Base-by-base conservation (phyloP, 2,888 invertebrate genomes). In the Oscheius onirici region DNA sequence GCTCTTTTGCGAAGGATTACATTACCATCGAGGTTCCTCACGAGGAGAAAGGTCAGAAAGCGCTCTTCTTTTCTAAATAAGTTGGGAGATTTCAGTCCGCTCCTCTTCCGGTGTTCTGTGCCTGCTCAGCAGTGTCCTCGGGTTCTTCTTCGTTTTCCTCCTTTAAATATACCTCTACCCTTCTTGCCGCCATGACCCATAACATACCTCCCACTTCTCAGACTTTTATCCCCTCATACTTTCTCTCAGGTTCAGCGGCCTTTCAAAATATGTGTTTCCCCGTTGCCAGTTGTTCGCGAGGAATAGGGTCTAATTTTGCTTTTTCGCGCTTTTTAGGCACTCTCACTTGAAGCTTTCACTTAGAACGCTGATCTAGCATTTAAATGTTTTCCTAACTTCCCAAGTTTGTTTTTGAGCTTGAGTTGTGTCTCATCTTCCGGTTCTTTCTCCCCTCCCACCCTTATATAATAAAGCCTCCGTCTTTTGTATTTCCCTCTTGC, bases 1-100 rank as follows among this genome's bases (percentile, higher is more conserved):
- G 81, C 51, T 74, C 73, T 15, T 73, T 75, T 55, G 76, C 81
- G 3, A 75, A 74, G 58, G 76, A 78, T 34, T 73, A 71, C 46
- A n/a, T 66, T 15, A 71, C 63, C 34, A 40, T 72, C 3, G 60
- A 57, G 17, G 26, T 72, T 49, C 72, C 60, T n/a, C 20, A 28
- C 6, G 54, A 54, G 8, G 43, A 54, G 17, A 26, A 54, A 54
- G 63, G 70, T 70, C 15, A 15, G 40, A 17, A 22, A 26, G 11
- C 6, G 3, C n/a, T 28, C 28, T 13, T 10, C 3, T 46, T 61
- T 51, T 13, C 17, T 41, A 34, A 13, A 55, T 13, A 52, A 28
- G 3, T 44, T 46, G 3, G 1, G n/a, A n/a, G 20, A 34, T 68
- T 68, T 57, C 68, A 68, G 68, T 34, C n/a, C n/a, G 41, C 3